A percentile compares a stretch with the other conserved stretches of the same genome.
phyloP scores from a whole-genome alignment of 35 echinoderm and acorn worm species.

The Lytechinus pictus region DNA sequence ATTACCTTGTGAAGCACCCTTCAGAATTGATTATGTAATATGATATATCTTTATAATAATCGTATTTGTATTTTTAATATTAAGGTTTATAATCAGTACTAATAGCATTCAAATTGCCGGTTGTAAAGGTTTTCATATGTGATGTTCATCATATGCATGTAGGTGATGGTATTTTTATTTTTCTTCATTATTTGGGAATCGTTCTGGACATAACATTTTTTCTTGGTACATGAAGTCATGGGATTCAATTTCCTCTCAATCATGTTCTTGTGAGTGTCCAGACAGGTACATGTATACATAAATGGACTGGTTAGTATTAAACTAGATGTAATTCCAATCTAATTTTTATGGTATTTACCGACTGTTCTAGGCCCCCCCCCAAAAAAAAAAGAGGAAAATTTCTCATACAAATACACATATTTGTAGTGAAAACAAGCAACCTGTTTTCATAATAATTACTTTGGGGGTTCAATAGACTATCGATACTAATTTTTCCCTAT shows the following conservation, averaged over 20 bases:
- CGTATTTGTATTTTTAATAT: not conserved
- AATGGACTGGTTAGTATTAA: not conserved
- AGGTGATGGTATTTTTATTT: not conserved
- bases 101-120: not conserved
- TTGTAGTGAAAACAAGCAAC: too few species aligned
- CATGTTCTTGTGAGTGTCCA: not conserved
- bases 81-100: not conserved
- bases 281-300: not conserved
- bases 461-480: too few species aligned
- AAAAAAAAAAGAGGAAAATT: too few species aligned
- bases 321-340: too few species aligned
- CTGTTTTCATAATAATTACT: too few species aligned
- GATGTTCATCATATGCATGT: not conserved
- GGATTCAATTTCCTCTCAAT: not conserved
- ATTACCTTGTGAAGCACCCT: not conserved
- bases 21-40: not conserved
- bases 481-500: too few species aligned
- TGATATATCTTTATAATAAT: not conserved
- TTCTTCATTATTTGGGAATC: not conserved
- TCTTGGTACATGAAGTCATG: not conserved
- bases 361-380: too few species aligned
- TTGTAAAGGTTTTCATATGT: not conserved
- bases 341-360: too few species aligned
- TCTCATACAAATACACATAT: too few species aligned
- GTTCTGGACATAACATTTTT: not conserved